Percentiles rank a stretch among this genome's conserved stretches.
Evolutionary conservation across 2,113 vertebrate genomes (phyloP).

Genomic region (Gopherus evgoodei): DNA sequence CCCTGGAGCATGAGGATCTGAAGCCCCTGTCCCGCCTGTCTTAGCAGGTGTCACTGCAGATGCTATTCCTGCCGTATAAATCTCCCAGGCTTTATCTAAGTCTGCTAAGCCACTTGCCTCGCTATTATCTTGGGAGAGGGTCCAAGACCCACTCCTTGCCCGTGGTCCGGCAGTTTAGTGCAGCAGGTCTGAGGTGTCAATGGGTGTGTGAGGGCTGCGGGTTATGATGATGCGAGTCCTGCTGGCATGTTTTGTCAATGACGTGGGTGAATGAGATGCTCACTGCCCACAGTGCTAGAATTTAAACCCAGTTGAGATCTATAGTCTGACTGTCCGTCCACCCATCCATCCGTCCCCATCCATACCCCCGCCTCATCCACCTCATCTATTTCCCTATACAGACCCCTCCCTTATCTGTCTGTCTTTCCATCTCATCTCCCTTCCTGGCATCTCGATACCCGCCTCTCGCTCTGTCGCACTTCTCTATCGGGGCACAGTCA

Average conservation of each 20-base stretch:
- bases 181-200: not conserved
- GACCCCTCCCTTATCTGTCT: not conserved
- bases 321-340: not conserved
- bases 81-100: not conserved
- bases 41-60: not conserved
- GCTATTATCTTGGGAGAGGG: not conserved
- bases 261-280: not conserved
- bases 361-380: not conserved
- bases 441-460: not conserved
- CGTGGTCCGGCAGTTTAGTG: not conserved
- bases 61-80: fast-evolving
- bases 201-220: not conserved
- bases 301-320: not conserved
- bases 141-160: not conserved
- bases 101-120: fast-evolving
- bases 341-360: fast-evolving
- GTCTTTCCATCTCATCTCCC: slow-evolving; percentile 24
- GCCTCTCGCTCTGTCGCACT: slow-evolving; percentile 32
- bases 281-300: not conserved
- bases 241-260: fast-evolving
- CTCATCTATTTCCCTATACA: slow-evolving; percentile 24
- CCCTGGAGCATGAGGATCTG: not conserved
- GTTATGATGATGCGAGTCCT: not conserved
- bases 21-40: no score
- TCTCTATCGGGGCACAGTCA: slow-evolving; percentile 37